A percentile compares a stretch with the other conserved stretches of the same genome.
These are phyloP conservation scores for Augiades crinisus DNA, from an alignment of 2,888 invertebrate species.

Conservation along the genomic window DNA sequence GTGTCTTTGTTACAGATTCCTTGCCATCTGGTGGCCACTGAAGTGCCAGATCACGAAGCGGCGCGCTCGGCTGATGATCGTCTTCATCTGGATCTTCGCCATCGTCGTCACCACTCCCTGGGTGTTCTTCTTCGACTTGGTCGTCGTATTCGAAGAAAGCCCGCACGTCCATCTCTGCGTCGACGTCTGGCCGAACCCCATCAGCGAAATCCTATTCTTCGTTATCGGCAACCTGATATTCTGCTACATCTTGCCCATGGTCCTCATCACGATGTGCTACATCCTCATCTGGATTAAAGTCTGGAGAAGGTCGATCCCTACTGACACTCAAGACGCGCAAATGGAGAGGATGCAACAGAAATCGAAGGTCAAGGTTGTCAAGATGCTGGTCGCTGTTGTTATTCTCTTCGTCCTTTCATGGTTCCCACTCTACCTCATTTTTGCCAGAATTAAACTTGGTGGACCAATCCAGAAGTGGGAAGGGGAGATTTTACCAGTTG, in stretches of 20 bases:
- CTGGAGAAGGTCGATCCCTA: slow-evolving; percentile 93
- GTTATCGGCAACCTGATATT: slow-evolving; percentile 93
- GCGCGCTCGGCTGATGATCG: slow-evolving; percentile 92
- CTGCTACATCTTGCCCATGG: slow-evolving; percentile 95
- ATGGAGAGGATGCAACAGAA: slow-evolving; percentile 96
- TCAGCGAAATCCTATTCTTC: slow-evolving; percentile 92
- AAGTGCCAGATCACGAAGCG: slow-evolving; percentile 95
- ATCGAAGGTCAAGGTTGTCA: slow-evolving; percentile 96
- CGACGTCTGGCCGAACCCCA: slow-evolving; percentile 92
- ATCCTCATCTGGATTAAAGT: slow-evolving; percentile 95
- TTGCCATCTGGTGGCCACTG: slow-evolving; percentile 97
- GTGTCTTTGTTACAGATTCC: slow-evolving; percentile 87
- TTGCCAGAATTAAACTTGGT: slow-evolving; percentile 92
- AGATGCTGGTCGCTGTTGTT: slow-evolving; percentile 96
- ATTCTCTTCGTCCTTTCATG: slow-evolving; percentile 96
- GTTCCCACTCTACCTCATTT: slow-evolving; percentile 95
- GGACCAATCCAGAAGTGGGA: slow-evolving; percentile 88
- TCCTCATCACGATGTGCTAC: slow-evolving; percentile 95
- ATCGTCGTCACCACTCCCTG: slow-evolving; percentile 93
- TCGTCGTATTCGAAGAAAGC: slow-evolving; percentile 86
- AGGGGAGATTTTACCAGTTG: slow-evolving; percentile 89
- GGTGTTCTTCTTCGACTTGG: slow-evolving; percentile 94
- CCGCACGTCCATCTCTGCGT: slow-evolving; percentile 89
- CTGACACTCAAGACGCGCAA: slow-evolving; percentile 94
- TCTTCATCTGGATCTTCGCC: slow-evolving; percentile 94